Percentiles rank a stretch among this genome's conserved stretches.
Evolutionary conservation across 2,888 invertebrate species (phyloP).

Genomic region (Stenodema calcarata): DNA sequence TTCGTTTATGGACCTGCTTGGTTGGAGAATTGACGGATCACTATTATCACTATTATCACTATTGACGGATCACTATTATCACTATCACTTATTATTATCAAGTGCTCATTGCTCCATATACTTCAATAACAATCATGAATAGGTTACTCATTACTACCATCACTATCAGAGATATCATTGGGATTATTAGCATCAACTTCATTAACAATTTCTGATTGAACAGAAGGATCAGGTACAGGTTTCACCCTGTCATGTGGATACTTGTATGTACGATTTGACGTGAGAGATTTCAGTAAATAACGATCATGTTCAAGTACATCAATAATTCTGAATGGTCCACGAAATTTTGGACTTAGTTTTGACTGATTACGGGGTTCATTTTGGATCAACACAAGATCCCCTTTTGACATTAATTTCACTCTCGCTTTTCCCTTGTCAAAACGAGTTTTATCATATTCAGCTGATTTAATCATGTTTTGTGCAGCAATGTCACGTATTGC

Average conservation of each 20-base stretch:
- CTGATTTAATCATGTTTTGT: conserved; percentile 23
- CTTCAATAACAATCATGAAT: background rate
- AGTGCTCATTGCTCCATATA: background rate
- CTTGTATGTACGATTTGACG: conserved; percentile 26
- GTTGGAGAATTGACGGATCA: too few relatives aligned
- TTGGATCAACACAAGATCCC: conserved; percentile 49
- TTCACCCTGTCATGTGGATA: conserved; percentile 27
- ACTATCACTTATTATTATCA: too few relatives aligned
- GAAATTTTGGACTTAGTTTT: conserved; percentile 31
- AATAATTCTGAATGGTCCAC: background rate
- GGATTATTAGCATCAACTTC: background rate
- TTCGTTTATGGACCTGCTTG: too few relatives aligned
- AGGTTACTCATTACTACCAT: background rate
- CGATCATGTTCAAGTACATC: conserved; percentile 30
- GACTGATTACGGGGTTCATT: conserved; percentile 47
- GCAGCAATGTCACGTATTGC: background rate
- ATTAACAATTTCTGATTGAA: background rate
- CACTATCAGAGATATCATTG: background rate
- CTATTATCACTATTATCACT: too few relatives aligned
- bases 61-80: too few relatives aligned
- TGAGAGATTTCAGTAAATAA: conserved; percentile 4
- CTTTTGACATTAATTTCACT: conserved; percentile 36
- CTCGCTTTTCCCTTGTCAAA: conserved; percentile 46
- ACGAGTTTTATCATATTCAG: conserved; percentile 31
- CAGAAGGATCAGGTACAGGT: background rate